Conservation (phyloP, 2,797 vertebrate genomes). For the Enteromius radiatus region DNA sequence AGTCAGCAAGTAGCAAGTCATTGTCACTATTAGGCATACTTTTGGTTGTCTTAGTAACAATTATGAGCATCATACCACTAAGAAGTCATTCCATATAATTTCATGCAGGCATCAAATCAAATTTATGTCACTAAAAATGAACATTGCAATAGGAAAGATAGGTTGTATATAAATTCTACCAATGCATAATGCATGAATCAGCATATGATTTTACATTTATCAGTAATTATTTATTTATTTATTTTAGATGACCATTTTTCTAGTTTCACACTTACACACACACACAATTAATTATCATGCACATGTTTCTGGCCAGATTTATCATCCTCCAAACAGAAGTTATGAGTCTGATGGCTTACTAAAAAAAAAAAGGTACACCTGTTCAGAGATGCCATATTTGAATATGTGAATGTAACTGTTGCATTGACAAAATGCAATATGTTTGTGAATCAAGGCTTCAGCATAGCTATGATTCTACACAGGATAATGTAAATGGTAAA, state of each 20-base stretch:
- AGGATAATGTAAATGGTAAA: no score
- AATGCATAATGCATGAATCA: background rate
- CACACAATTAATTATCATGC: background rate
- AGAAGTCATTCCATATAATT: slow-evolving; percentile 30
- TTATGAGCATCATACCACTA: background rate
- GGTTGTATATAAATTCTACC: background rate
- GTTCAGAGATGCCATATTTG: no score
- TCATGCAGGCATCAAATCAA: slow-evolving; percentile 16
- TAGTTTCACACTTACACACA: background rate
- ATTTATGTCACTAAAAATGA: slow-evolving; percentile 1
- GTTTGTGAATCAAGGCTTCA: no score
- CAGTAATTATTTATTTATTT: no score
- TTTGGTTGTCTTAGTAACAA: background rate
- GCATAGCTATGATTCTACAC: no score
- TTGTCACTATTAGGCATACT: background rate
- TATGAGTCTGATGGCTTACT: no score
- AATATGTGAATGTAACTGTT: no score
- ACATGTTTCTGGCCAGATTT: no score
- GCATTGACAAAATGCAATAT: no score
- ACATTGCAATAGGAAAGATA: background rate
- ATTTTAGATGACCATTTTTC: background rate
- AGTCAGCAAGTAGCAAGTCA: background rate
- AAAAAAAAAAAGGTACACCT: no score
- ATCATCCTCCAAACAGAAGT: no score
- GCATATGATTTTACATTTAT: background rate